Base-by-base conservation (phyloP, 2,113 vertebrate genomes). In the Alectura lathami region DNA sequence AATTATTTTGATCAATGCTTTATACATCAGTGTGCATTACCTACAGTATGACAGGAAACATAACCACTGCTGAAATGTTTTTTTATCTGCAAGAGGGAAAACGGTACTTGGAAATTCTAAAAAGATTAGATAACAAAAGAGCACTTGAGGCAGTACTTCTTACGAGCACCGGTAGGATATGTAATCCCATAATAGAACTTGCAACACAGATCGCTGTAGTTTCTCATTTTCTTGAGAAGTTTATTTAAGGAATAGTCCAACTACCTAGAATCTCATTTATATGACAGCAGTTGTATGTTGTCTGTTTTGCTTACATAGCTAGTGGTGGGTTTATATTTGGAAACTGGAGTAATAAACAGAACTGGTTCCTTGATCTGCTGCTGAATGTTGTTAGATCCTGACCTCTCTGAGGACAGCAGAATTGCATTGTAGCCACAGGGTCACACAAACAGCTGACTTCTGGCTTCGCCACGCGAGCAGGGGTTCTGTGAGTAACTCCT, bases 51-150 rank as follows among this genome's bases (percentile, higher is more conserved):
- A 93, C 90, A 95, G 93, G 95, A 97, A 97, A 93, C 62, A 91
- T 60, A 96, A 82, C 87, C 57, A 48, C 69, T 84, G 81, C 86
- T 92, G 92, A 94, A 96, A 97, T 79, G 73, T 93, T 97, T 96
- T 94, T 95, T 88, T 94, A 92, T 86, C 89, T 93, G 88, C 78
- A 93, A 64, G 73, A 86, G 57, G 83, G 82, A 97, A 87, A 97
- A 96, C 0, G 11, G 78, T 82, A 29, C 94, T 94, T 93, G 89
- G 86, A 95, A 96, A 91, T 87, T 88, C 81, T 2, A 81, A 72
- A 83, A 95, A 96, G 88, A 95, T 96, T 95, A 96, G 97, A 97
- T 97, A 97, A 95, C 73, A 6, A 92, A 89, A 86, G 79, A 96
- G 81, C 66, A 69, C 88, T 95, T 89, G 75, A 88, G 66, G 81